Base-by-base conservation (phyloP, 2,888 invertebrate genomes). In the Nudaria mundana region DNA sequence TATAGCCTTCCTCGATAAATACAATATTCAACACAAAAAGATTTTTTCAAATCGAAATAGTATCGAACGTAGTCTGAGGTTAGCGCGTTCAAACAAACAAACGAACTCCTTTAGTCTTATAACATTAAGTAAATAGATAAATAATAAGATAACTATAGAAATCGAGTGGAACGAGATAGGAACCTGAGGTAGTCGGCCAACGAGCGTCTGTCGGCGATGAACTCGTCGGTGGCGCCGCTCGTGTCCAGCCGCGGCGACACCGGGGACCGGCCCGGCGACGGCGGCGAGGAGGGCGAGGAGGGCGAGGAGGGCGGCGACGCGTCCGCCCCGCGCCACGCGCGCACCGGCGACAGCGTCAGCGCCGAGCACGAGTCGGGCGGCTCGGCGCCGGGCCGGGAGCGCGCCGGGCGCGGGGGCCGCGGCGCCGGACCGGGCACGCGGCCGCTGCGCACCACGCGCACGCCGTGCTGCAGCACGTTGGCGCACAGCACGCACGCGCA, bases 101-200 rank as follows among this genome's bases (percentile, higher is more conserved):
- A n/a, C n/a, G n/a, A n/a, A n/a, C n/a, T n/a, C n/a, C n/a, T n/a
- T n/a, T n/a, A n/a, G n/a, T n/a, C n/a, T n/a, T n/a, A n/a, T n/a
- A n/a, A n/a, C n/a, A n/a, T n/a, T n/a, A n/a, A n/a, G n/a, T n/a
- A n/a, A n/a, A n/a, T n/a, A n/a, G n/a, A n/a, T n/a, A n/a, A n/a
- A n/a, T n/a, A n/a, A n/a, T n/a, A n/a, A n/a, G n/a, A n/a, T n/a
- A n/a, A n/a, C n/a, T n/a, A n/a, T n/a, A n/a, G n/a, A n/a, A n/a
- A n/a, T n/a, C n/a, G n/a, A n/a, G n/a, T n/a, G n/a, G n/a, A n/a
- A n/a, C n/a, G n/a, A n/a, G n/a, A n/a, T n/a, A n/a, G n/a, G 13
- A 96, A 92, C 3, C 93, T 92, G 73, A 93, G 97, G 28, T 91
- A 81, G 30, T 91, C 74, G 14, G 89, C 86, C 30, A 57, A 48